Evolutionary conservation across 2,113 vertebrate species (phyloP), one percentile per base, ranked within the genome.

Genomic region (Festucalex cinctus): DNA sequence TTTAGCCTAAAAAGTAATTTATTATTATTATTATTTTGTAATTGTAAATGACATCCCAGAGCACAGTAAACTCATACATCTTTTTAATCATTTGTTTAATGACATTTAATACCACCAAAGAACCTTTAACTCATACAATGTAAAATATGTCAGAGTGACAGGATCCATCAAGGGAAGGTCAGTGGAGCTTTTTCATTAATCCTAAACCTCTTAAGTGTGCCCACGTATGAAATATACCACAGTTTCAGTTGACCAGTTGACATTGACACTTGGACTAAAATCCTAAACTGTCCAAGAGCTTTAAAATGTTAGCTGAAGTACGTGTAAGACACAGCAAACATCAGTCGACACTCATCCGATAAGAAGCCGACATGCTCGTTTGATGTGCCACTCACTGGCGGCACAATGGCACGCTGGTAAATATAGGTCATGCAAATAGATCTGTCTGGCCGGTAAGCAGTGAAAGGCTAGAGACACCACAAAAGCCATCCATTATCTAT

Each of bases 401-500:
- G 59, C 35, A 78, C 64, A 72, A 68, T 14, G 51, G 74, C 44
- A 37, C 2, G 28, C 24, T 35, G 51, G 19, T 59, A 73, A 81
- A 86, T 81, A 74, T 85, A 75, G 81, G 79, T 84, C 83, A 79
- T 64, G 84, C 76, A 68, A 83, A 79, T 71, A 74, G 81, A 87
- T 78, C 74, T 26, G 78, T 85, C 78, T 84, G 81, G 73, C 73
- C 73, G 61, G 65, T 26, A 54, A 72, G 62, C 68, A 76, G 78
- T 62, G 80, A 86, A 85, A 83, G 68, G 69, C 77, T 64, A 70
- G n/a, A 74, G 74, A 79, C 76, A 79, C 83, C 73, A 63, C 49
- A 76, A 77, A 78, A 41, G n/a, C 57, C 76, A 83, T 87, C 75
- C 74, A 86, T 86, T 86, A 86, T 87, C 87, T 77, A 86, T 84